These are phyloP conservation scores for Caenorhabditis inopinata DNA, from an alignment of 1,140 invertebrate species.

Conservation along the genomic window DNA sequence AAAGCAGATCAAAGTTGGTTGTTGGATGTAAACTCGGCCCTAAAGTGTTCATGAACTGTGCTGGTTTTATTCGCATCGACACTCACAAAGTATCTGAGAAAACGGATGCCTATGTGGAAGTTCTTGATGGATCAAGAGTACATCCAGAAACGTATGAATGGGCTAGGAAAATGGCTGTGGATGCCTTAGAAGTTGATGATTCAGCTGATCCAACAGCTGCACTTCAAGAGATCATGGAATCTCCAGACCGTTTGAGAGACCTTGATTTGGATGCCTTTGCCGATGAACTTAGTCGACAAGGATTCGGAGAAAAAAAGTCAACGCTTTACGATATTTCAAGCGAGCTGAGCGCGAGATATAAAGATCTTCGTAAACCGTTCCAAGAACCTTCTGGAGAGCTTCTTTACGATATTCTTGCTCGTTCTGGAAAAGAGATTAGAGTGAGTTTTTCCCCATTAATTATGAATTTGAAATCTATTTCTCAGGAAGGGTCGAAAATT, in stretches of 20 bases:
- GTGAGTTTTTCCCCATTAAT: not conserved
- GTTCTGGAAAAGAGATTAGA: constrained; percentile 35
- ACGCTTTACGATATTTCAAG: constrained; percentile 95
- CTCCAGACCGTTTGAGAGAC: constrained; percentile 88
- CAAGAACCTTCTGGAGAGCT: constrained; percentile 62
- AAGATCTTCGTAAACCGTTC: constrained; percentile 83
- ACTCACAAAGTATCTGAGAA: constrained; percentile 66
- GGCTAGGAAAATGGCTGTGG: constrained; percentile 99
- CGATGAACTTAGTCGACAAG: constrained; percentile 84
- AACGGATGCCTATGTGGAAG: constrained; percentile 77
- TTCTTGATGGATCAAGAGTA: constrained; percentile 92
- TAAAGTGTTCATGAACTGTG: constrained; percentile 95
- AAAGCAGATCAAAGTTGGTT: constrained; percentile 78
- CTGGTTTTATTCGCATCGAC: constrained; percentile 98
- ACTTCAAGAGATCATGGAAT: constrained; percentile 90
- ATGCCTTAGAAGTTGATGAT: constrained; percentile 96
- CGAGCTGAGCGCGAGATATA: constrained; percentile 91
- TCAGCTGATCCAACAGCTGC: constrained; percentile 88
- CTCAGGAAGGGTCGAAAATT: not conserved
- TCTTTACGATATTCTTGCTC: constrained; percentile 50
- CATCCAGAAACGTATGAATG: constrained; percentile 97
- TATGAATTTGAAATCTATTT: not conserved
- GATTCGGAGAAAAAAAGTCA: constrained; percentile 93
- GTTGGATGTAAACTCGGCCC: constrained; percentile 93
- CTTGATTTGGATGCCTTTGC: constrained; percentile 97